phyloP scores from a whole-genome alignment of 1,140 invertebrate species.

The Elysia chlorotica region DNA sequence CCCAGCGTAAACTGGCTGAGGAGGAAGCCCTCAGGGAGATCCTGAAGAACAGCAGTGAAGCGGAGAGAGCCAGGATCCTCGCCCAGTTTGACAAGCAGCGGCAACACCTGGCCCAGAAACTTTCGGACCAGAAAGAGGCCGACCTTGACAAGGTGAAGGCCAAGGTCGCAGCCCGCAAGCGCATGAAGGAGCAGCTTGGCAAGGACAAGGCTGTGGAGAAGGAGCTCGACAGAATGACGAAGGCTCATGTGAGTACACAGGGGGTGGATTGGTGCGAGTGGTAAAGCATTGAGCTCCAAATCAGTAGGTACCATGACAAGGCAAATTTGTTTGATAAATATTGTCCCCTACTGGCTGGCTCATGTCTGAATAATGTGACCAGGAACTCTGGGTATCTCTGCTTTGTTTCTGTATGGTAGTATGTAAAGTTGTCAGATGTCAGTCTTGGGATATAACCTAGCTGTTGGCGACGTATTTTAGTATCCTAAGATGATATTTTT shows the following conservation, averaged over 20 bases:
- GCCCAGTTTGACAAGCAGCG: constrained; percentile 40
- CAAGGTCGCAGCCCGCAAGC: constrained; percentile 52
- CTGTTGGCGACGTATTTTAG: too few species aligned
- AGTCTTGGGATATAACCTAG: too few species aligned
- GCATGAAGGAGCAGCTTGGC: constrained; percentile 51
- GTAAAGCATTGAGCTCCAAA: too few species aligned
- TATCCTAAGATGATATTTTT: too few species aligned
- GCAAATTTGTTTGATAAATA: too few species aligned
- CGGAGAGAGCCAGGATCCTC: constrained; percentile 47
- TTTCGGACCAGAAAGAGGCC: constrained; percentile 31
- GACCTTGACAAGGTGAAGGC: constrained; percentile 50
- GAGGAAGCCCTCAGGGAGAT: constrained; percentile 39
- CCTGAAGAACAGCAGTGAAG: constrained; percentile 33
- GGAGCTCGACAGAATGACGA: constrained; percentile 53
- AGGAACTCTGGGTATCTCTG: too few species aligned
- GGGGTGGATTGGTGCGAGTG: too few species aligned
- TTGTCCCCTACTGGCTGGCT: too few species aligned
- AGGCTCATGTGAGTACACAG: constrained; percentile 53
- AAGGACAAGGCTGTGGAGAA: constrained; percentile 51
- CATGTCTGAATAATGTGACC: too few species aligned
- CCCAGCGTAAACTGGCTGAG: constrained; percentile 34
- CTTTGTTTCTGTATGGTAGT: too few species aligned
- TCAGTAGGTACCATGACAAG: too few species aligned
- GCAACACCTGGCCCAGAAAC: constrained; percentile 26
- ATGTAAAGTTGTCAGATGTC: too few species aligned